Conservation (phyloP, 2,797 vertebrate species). For the Pangasius macronema region DNA sequence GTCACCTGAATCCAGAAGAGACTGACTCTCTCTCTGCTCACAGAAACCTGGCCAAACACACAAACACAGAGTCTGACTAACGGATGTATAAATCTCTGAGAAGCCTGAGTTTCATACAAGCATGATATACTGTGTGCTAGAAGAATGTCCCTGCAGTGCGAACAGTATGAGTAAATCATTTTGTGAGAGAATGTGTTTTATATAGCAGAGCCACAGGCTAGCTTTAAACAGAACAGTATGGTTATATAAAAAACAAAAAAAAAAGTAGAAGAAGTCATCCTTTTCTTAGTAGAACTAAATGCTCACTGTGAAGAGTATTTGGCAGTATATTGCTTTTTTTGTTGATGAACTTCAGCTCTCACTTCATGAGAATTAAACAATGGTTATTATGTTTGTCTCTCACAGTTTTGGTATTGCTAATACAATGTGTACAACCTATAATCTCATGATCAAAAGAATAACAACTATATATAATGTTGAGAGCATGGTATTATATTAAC, state of each 20-base stretch:
- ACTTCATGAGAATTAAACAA: no score
- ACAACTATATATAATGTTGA: no score
- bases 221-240: slow-evolving; percentile 21
- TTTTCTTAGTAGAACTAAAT: background rate
- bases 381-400: background rate
- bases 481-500: background rate
- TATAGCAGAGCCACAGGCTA: background rate
- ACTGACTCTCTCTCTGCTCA: slow-evolving; percentile 64
- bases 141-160: background rate
- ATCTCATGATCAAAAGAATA: background rate
- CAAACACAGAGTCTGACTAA: slow-evolving; percentile 5
- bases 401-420: background rate
- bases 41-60: slow-evolving; percentile 66
- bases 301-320: background rate
- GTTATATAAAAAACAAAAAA: background rate
- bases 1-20: slow-evolving; percentile 65
- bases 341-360: background rate
- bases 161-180: slow-evolving; percentile 7
- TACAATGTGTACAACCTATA: background rate
- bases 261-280: background rate
- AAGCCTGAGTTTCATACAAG: background rate
- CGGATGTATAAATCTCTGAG: background rate
- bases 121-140: background rate
- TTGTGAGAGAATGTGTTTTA: slow-evolving; percentile 4
- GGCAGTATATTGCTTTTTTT: background rate